Evolutionary conservation across 2,797 vertebrate species (phyloP).

Genomic region (Malacoctenus gilli): DNA sequence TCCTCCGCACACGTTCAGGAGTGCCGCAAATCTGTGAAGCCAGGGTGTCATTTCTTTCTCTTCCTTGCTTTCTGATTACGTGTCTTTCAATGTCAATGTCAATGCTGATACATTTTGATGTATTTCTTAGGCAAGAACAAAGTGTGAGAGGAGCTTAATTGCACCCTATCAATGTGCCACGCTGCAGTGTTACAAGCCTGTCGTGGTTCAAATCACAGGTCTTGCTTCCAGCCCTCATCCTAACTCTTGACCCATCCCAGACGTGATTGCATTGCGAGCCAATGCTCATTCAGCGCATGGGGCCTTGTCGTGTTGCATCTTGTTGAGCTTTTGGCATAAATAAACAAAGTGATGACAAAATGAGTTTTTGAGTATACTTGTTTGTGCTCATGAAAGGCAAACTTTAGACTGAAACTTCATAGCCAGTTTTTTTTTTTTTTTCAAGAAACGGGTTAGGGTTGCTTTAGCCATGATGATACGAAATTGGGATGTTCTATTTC

Average conservation of each 20-base stretch:
- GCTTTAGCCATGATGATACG: too few species aligned
- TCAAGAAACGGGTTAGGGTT: too few species aligned
- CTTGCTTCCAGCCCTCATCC: constrained; percentile 25
- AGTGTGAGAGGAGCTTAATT: too few species aligned
- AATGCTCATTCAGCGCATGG: constrained; percentile 65
- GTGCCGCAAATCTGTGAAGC: constrained; percentile 43
- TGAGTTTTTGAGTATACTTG: neutral
- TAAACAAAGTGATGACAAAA: constrained; percentile 66
- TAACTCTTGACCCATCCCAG: constrained; percentile 26
- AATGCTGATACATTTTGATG: too few species aligned
- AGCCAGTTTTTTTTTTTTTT: too few species aligned
- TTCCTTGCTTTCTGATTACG: neutral
- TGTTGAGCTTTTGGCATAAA: constrained; percentile 77
- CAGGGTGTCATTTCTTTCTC: constrained; percentile 12
- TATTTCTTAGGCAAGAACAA: too few species aligned
- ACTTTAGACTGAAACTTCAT: too few species aligned
- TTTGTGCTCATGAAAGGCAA: too few species aligned
- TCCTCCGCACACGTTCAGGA: constrained; percentile 36
- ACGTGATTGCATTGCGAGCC: constrained; percentile 31
- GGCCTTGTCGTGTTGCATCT: constrained; percentile 69
- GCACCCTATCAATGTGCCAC: constrained; percentile 25
- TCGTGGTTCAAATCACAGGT: constrained; percentile 47
- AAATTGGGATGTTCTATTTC: too few species aligned
- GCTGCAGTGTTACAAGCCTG: constrained; percentile 42
- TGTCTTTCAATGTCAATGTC: too few species aligned